Conservation (phyloP, 2,888 invertebrate genomes). For the Blomia tropicalis region DNA sequence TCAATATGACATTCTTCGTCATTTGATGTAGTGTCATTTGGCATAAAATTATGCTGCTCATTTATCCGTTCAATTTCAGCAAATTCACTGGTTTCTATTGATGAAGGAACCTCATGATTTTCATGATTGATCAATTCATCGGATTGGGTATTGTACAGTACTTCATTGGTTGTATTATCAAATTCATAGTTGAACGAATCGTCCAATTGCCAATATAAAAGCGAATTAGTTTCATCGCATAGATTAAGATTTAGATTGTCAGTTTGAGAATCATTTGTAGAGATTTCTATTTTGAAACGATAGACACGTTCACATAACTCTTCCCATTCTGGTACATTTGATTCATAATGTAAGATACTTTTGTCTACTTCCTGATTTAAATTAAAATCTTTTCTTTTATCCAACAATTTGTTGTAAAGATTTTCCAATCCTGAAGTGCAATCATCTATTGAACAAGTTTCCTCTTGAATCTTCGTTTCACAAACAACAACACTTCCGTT, state of each 20-base stretch:
- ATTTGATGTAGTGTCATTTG: neutral
- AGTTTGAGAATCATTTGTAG: neutral
- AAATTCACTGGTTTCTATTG: too few relatives aligned
- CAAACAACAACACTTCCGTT: too few relatives aligned
- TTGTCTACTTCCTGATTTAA: neutral
- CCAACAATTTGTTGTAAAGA: neutral
- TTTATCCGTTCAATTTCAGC: too few relatives aligned
- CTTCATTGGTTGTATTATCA: neutral
- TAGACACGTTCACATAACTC: constrained; percentile 10
- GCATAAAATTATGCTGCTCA: too few relatives aligned
- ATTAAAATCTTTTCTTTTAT: neutral
- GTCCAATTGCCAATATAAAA: neutral
- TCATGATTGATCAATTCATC: neutral
- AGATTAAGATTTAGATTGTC: neutral
- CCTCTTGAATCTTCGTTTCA: too few relatives aligned
- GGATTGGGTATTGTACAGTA: neutral
- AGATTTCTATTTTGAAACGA: neutral
- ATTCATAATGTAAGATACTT: neutral
- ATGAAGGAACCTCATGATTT: too few relatives aligned
- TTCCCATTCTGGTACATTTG: neutral
- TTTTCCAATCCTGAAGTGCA: neutral
- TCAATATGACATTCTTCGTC: neutral
- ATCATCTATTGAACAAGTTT: neutral
- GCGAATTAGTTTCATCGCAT: neutral
- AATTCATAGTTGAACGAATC: neutral